phyloP scores from a whole-genome alignment of 2,113 vertebrate genomes.

The Hippocampus comes region DNA sequence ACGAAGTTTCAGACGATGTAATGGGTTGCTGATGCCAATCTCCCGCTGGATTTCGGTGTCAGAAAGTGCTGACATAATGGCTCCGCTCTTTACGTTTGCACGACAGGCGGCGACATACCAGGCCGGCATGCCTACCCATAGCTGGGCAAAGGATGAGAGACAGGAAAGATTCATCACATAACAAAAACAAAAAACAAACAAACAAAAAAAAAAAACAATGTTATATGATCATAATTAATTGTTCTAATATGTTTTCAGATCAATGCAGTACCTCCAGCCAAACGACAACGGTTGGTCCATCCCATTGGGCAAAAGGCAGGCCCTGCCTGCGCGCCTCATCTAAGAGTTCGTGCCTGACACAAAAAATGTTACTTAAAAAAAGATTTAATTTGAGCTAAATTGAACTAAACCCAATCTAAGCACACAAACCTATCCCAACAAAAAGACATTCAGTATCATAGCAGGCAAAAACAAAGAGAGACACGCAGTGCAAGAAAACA shows the following conservation, averaged over 20 bases:
- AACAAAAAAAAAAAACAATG: not conserved
- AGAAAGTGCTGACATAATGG: conserved; percentile 96
- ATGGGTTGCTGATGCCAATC: conserved; percentile 95
- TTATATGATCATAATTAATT: not conserved
- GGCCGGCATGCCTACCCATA: conserved; percentile 98
- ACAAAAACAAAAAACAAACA: too few species aligned
- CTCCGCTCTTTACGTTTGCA: conserved; percentile 95
- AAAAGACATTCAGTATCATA: not conserved
- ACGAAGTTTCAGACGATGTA: conserved; percentile 91
- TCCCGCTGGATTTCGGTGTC: conserved; percentile 97
- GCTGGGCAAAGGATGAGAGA: conserved; percentile 61
- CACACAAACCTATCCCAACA: not conserved
- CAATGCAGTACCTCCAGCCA: conserved; percentile 88
- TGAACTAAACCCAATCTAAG: not conserved
- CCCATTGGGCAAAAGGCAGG: conserved; percentile 95
- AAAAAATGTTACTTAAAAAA: conserved; percentile 8
- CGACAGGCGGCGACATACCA: conserved; percentile 98
- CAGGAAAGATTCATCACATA: not conserved
- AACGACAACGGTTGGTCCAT: conserved; percentile 93
- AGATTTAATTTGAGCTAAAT: not conserved
- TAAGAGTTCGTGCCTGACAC: conserved; percentile 83
- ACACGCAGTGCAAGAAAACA: not conserved
- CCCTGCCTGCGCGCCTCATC: conserved; percentile 93
- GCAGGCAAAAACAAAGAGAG: conserved; percentile 17
- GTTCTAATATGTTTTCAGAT: not conserved